Conservation (phyloP, 2,888 invertebrate species). For the Hofmannophila pseudospretella region DNA sequence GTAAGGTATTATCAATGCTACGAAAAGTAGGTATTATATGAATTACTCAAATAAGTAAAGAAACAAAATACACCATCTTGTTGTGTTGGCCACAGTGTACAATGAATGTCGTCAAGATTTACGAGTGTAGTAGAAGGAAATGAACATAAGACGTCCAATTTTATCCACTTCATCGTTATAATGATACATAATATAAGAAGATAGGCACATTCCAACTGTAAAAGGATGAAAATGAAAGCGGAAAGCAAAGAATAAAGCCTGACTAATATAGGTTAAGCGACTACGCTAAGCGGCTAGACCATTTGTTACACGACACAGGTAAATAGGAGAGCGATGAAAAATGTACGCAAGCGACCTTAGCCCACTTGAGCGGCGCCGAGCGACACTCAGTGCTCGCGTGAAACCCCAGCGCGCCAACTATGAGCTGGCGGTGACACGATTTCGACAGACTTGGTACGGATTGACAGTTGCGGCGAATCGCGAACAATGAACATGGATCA, state of each 20-base stretch:
- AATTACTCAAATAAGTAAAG: too few relatives aligned
- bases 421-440: conserved; percentile 27
- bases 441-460: conserved; percentile 27
- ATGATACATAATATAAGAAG: too few relatives aligned
- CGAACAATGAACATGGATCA: conserved; percentile 10
- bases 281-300: conserved; percentile 18
- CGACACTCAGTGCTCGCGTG: conserved; percentile 16
- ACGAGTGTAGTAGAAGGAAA: too few relatives aligned
- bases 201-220: too few relatives aligned
- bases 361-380: conserved; percentile 44
- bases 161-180: too few relatives aligned
- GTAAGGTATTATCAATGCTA: too few relatives aligned
- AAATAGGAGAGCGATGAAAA: conserved; percentile 45
- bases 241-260: not conserved
- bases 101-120: too few relatives aligned
- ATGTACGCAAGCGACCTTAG: conserved; percentile 64
- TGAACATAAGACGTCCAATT: too few relatives aligned
- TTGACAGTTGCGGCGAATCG: conserved; percentile 13
- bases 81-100: too few relatives aligned
- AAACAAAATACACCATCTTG: too few relatives aligned
- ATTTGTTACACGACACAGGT: conserved; percentile 18
- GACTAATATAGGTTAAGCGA: conserved; percentile 3
- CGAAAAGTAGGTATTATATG: too few relatives aligned
- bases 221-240: conserved; percentile 2
- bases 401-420: conserved; percentile 23